Percentiles rank a stretch among this genome's conserved stretches.
Evolutionary conservation across 2,888 invertebrate species (phyloP).

Genomic region (Cenopis cana): DNA sequence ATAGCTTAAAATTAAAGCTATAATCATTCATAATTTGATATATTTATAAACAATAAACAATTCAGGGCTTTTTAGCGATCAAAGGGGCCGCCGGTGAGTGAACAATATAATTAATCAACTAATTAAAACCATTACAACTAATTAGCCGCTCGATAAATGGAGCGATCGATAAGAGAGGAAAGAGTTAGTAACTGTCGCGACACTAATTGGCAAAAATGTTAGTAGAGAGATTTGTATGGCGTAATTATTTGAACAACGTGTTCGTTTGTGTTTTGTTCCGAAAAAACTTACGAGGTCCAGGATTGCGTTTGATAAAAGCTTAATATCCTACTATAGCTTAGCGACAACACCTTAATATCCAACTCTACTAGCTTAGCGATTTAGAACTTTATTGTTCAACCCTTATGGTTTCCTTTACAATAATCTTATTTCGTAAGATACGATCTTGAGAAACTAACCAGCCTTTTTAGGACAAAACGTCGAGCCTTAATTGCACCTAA

Average conservation of each 20-base stretch:
- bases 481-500: conserved; percentile 54
- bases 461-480: conserved; percentile 46
- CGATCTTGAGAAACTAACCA: conserved; percentile 28
- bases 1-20: conserved; percentile 18
- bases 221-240: conserved; percentile 10
- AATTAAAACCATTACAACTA: conserved; percentile 77
- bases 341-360: background rate
- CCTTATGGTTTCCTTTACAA: background rate
- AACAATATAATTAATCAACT: conserved; percentile 78
- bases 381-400: background rate
- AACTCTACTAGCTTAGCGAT: background rate
- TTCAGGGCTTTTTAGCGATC: conserved; percentile 52
- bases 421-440: background rate
- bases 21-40: conserved; percentile 39
- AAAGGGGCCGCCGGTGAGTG: conserved; percentile 66
- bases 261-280: too few species aligned
- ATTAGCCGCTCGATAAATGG: conserved; percentile 65
- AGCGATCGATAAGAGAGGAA: conserved; percentile 63
- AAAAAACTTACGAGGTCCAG: too few species aligned
- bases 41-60: conserved; percentile 40
- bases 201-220: conserved; percentile 26
- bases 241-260: background rate
- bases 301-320: background rate
- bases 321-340: too few species aligned
- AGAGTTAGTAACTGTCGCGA: conserved; percentile 47